Percentiles rank a stretch among this genome's conserved stretches.
phyloP scores from a whole-genome alignment of 2,113 vertebrate species.

The Chauna torquata region DNA sequence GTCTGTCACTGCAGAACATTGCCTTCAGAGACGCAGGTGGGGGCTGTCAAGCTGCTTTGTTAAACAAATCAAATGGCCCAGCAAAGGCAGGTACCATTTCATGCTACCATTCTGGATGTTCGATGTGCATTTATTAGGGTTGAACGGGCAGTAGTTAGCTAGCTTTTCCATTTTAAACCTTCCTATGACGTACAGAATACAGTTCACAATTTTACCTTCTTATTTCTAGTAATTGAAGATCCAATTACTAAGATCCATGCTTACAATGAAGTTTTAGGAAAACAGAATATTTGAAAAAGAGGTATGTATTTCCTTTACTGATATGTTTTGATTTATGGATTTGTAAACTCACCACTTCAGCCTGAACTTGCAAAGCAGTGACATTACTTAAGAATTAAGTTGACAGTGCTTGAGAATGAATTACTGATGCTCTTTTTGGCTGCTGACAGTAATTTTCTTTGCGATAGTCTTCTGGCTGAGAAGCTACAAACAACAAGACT shows the following conservation, averaged over 20 bases:
- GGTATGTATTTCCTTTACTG: slow-evolving; percentile 55
- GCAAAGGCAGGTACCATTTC: not conserved
- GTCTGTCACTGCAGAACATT: not conserved
- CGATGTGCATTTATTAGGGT: not conserved
- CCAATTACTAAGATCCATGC: slow-evolving; percentile 4
- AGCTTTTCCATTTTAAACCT: not conserved
- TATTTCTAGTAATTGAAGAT: not conserved
- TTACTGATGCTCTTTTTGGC: slow-evolving; percentile 76
- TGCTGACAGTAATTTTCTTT: slow-evolving; percentile 79
- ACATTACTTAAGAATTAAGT: slow-evolving; percentile 86
- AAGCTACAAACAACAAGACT: slow-evolving; percentile 84
- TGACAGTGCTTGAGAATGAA: slow-evolving; percentile 85
- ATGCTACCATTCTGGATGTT: not conserved
- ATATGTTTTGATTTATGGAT: slow-evolving; percentile 35
- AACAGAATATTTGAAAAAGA: slow-evolving; percentile 31
- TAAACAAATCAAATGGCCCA: not conserved
- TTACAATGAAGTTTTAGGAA: slow-evolving; percentile 15
- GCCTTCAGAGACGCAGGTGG: not conserved
- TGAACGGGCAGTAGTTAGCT: not conserved
- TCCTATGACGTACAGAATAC: not conserved
- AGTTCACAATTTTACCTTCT: slow-evolving; percentile 19
- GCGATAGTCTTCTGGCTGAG: slow-evolving; percentile 77
- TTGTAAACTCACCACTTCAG: slow-evolving; percentile 70
- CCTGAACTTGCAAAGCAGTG: slow-evolving; percentile 81
- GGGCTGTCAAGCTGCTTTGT: not conserved